Evolutionary conservation across 2,113 vertebrate species (phyloP).

Genomic region (Misgurnus mizolepis): DNA sequence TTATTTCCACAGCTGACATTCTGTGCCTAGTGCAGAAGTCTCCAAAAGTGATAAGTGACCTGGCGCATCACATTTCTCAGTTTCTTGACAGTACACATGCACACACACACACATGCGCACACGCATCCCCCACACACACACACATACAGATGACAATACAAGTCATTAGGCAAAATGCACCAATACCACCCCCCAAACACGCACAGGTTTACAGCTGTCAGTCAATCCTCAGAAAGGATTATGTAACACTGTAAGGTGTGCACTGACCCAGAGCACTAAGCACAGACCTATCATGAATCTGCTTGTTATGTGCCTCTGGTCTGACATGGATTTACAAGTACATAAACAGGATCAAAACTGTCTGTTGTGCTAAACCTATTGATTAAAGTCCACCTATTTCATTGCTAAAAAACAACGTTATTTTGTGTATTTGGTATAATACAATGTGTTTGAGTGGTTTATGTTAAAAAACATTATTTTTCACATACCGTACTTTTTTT

Average conservation of each 20-base stretch:
- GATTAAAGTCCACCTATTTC: no score
- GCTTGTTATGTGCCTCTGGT: conserved; percentile 11
- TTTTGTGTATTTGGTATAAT: no score
- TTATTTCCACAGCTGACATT: background rate
- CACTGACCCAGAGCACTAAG: background rate
- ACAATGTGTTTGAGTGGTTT: no score
- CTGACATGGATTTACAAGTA: conserved; percentile 23
- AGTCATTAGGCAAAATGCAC: background rate
- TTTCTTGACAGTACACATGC: background rate
- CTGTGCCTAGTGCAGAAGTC: no score
- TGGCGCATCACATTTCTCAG: background rate
- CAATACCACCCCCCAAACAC: no score
- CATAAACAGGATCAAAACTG: conserved; percentile 2
- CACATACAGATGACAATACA: background rate
- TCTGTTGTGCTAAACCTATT: background rate
- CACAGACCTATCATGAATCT: conserved; percentile 6
- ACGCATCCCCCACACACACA: no score
- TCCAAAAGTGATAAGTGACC: background rate
- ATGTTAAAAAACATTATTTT: no score
- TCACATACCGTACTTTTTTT: no score
- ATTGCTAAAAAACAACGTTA: no score
- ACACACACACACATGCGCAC: no score
- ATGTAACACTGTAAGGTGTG: background rate
- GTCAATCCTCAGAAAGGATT: conserved; percentile 4
- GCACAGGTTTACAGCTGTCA: conserved; percentile 3